Conservation (phyloP, 2,113 vertebrate species). For the Periophthalmodon schlosseri region DNA sequence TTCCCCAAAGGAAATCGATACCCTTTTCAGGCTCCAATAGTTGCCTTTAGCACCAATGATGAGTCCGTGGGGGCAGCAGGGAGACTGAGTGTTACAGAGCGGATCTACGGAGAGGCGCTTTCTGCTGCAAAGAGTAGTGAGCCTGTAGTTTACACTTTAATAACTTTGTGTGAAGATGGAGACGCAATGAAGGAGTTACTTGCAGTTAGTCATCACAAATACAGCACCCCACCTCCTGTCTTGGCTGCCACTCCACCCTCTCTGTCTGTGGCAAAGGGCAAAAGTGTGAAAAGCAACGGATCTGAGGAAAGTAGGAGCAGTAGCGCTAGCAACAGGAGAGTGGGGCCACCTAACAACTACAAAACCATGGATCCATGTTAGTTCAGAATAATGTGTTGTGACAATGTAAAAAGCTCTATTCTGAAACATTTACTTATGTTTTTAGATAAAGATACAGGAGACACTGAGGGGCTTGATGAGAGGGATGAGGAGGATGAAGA, state of each 20-base stretch:
- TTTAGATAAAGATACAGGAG: constrained; percentile 33
- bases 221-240: constrained; percentile 81
- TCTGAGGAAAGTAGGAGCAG: constrained; percentile 48
- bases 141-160: constrained; percentile 88
- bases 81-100: constrained; percentile 86
- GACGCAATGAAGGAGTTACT: constrained; percentile 80
- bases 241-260: constrained; percentile 49
- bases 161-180: constrained; percentile 89
- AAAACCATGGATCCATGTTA: constrained; percentile 46
- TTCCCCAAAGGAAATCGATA: constrained; percentile 90
- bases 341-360: constrained; percentile 20
- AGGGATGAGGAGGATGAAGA: constrained; percentile 80
- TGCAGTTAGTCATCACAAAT: constrained; percentile 84
- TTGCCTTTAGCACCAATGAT: constrained; percentile 91
- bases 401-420: constrained; percentile 4
- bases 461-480: constrained; percentile 70
- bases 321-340: constrained; percentile 72
- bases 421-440: background rate
- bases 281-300: constrained; percentile 32
- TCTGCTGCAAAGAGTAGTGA: constrained; percentile 80
- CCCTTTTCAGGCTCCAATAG: constrained; percentile 88
- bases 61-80: constrained; percentile 83
- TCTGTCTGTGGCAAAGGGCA: constrained; percentile 50
- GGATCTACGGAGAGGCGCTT: constrained; percentile 86
- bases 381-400: constrained; percentile 16